A percentile compares a stretch with the other conserved stretches of the same genome.
These are phyloP conservation scores for Drosophila algonquin DNA, from an alignment of 2,888 invertebrate genomes.

Conservation along the genomic window DNA sequence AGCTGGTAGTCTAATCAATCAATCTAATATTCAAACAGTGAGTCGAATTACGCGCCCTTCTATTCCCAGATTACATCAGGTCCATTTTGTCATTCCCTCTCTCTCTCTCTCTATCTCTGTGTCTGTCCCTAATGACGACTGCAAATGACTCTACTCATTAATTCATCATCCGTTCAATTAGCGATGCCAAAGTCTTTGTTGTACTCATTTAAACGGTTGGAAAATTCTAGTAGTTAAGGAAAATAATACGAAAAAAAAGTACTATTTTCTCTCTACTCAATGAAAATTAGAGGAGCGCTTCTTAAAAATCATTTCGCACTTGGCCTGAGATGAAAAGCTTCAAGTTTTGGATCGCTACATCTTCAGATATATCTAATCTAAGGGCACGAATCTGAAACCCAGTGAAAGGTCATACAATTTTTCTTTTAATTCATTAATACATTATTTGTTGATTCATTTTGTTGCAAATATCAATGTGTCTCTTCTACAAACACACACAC, in stretches of 20 bases:
- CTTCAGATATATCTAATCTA: no score
- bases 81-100: not conserved
- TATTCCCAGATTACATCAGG: slow-evolving; percentile 30
- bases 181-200: not conserved
- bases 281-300: no score
- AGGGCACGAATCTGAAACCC: no score
- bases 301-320: no score
- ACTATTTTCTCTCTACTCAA: no score
- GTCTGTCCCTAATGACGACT: not conserved
- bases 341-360: no score
- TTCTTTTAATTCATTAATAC: no score
- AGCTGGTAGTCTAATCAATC: slow-evolving; percentile 52
- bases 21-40: slow-evolving; percentile 33
- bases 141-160: not conserved
- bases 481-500: not conserved
- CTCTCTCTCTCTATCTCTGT: not conserved
- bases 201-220: not conserved
- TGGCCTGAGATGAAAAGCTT: no score
- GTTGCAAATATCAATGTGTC: no score
- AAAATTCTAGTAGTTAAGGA: not conserved
- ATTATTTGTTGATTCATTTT: no score
- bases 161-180: not conserved
- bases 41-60: slow-evolving; percentile 35
- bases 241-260: not conserved
- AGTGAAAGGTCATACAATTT: no score